Percentiles rank a stretch among this genome's conserved stretches.
These are phyloP conservation scores for Iselma pallidipennis DNA, from an alignment of 2,888 invertebrate genomes.

Conservation along the genomic window DNA sequence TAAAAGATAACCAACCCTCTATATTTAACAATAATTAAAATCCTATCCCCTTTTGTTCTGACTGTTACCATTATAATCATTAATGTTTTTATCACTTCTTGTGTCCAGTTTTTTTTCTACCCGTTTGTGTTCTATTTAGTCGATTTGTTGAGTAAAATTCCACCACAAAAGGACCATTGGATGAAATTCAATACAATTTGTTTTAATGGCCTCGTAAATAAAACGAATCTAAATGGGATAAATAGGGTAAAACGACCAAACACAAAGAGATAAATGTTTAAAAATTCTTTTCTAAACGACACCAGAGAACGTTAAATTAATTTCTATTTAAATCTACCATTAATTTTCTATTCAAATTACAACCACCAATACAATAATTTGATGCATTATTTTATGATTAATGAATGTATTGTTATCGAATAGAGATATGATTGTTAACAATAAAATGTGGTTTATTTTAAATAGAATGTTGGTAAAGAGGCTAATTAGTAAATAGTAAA, in stretches of 20 bases:
- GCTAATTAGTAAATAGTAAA: not conserved
- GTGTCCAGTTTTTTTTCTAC: no score
- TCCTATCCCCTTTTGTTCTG: not conserved
- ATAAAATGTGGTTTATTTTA: not conserved
- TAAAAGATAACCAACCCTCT: not conserved
- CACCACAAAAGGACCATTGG: not conserved
- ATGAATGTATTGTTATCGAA: no score
- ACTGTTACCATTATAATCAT: no score
- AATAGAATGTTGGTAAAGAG: not conserved
- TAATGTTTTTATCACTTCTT: no score
- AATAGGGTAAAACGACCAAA: not conserved
- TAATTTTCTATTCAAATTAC: not conserved
- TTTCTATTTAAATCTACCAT: not conserved
- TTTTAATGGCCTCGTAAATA: constrained; percentile 2
- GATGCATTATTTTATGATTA: not conserved
- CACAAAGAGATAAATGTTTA: not conserved
- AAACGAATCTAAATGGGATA: not conserved
- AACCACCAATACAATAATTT: not conserved
- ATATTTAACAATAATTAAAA: not conserved
- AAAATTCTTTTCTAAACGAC: not conserved
- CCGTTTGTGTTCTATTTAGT: no score
- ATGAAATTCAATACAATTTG: not conserved
- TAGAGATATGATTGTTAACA: not conserved
- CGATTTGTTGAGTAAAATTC: not conserved
- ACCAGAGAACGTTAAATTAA: not conserved